phyloP scores from a whole-genome alignment of 2,797 vertebrate species.

The Cossypha niveicapilla region DNA sequence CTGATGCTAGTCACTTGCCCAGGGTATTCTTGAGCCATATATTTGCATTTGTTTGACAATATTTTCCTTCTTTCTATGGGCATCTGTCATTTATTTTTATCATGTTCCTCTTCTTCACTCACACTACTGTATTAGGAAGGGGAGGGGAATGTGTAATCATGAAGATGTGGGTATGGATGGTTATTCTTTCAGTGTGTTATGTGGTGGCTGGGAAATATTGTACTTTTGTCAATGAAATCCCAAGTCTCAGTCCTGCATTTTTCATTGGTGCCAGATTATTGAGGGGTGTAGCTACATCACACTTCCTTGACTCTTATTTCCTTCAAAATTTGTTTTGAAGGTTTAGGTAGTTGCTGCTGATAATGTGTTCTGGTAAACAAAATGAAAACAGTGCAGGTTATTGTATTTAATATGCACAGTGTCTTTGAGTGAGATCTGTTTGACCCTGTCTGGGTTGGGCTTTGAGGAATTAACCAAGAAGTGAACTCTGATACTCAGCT shows the following conservation, averaged over 20 bases:
- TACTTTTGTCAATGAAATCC: not conserved
- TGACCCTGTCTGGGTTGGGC: not conserved
- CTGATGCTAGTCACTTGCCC: not conserved
- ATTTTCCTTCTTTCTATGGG: slow-evolving; percentile 1
- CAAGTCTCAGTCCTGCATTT: not conserved
- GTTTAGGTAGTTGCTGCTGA: not conserved
- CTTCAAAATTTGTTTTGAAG: not conserved
- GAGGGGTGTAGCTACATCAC: not conserved
- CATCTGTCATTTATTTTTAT: not conserved
- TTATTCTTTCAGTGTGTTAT: not conserved
- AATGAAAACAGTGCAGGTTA: not conserved
- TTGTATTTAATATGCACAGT: not conserved
- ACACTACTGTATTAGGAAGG: not conserved
- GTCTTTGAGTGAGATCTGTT: slow-evolving; percentile 9
- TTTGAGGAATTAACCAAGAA: slow-evolving; percentile 23
- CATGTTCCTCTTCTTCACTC: not conserved
- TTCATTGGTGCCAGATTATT: not conserved
- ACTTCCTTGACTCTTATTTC: not conserved
- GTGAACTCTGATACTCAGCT: not conserved
- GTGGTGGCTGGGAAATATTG: not conserved
- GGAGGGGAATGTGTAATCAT: not conserved
- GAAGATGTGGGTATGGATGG: not conserved
- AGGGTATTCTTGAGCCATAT: not conserved
- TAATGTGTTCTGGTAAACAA: not conserved
- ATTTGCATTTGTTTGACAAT: not conserved